Evolutionary conservation across 2,888 invertebrate genomes (phyloP).

Genomic region (Ernsta delagoae): DNA sequence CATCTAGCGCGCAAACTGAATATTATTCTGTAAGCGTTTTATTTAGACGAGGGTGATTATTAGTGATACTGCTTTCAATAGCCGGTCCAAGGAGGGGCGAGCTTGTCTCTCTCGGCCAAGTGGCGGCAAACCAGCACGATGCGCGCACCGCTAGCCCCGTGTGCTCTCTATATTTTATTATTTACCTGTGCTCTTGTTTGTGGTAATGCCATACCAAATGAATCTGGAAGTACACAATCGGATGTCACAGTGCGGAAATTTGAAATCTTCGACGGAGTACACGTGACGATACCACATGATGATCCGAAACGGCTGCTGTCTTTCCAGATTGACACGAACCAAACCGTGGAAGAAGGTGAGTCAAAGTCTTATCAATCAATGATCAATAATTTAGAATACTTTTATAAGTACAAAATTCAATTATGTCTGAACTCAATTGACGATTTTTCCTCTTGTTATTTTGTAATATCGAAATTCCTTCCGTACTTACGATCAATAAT

Average conservation of each 20-base stretch:
- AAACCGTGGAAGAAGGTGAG: conserved; percentile 61
- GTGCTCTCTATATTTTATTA: conserved; percentile 39
- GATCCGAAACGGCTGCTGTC: conserved; percentile 60
- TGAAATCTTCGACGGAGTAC: conserved; percentile 68
- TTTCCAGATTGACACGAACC: conserved; percentile 62
- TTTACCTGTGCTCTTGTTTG: conserved; percentile 42
- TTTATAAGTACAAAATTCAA: too few relatives aligned
- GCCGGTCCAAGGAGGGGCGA: conserved; percentile 47
- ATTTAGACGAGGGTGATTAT: conserved; percentile 17
- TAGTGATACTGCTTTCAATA: conserved; percentile 18
- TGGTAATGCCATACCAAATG: conserved; percentile 41
- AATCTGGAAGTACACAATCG: neutral
- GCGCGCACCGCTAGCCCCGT: conserved; percentile 43
- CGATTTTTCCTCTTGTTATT: too few relatives aligned
- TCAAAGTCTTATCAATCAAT: neutral
- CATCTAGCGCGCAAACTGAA: neutral
- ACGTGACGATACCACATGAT: conserved; percentile 61
- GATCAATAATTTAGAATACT: too few relatives aligned
- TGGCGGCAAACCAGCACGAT: conserved; percentile 63
- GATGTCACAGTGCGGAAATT: conserved; percentile 49
- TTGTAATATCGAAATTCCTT: too few relatives aligned
- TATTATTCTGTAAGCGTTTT: neutral
- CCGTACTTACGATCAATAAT: too few relatives aligned
- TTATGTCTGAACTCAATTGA: too few relatives aligned
- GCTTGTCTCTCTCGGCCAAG: conserved; percentile 50